Evolutionary conservation across 2,797 vertebrate genomes (phyloP), one percentile per base, ranked within the genome.

Genomic region (Gymnoscopelus braueri): DNA sequence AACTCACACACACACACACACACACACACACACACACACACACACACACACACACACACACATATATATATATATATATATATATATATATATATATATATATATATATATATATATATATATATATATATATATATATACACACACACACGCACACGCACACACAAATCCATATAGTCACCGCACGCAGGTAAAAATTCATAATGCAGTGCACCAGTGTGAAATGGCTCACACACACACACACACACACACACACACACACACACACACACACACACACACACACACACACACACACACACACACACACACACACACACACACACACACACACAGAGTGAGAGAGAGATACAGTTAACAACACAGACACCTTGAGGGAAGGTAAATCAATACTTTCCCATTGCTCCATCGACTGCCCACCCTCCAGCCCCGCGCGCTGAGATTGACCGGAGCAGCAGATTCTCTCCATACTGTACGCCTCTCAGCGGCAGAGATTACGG

Each of bases 301-400:
- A 39, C 62, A 53, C 14, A 35, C 62, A 64, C 50, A 15, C 24
- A 63, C 48, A n/a, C 48, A 35, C 49, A 52, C 50, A 63, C 63
- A 72, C 76, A 74, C 79, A 64, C 69, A 23, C 74, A 63, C 78
- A 67, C 64, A 39, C n/a, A n/a, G n/a, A n/a, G n/a, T n/a, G 19
- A 19, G 19, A 19, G 19, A 19, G 19, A 67, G 35, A 50, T 47
- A 50, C 74, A 44, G 76, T 72, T 67, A 44, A 10, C 39, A 44
- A 10, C 39, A 44, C 39, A 44, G 39, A 44, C 39, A 44, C 39
- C 39, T 44, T 44, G 39, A 44, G 73, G 71, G 69, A 50, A 1
- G 48, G 55, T 70, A 63, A 84, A 80, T 87, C 84, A 84, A 79
- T 87, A 86, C 77, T 52, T 74, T 71, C 64, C 65, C 72, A 3